A percentile compares a stretch with the other conserved stretches of the same genome.
Evolutionary conservation across 2,113 vertebrate genomes (phyloP).

Genomic region (Leucosticte australis): DNA sequence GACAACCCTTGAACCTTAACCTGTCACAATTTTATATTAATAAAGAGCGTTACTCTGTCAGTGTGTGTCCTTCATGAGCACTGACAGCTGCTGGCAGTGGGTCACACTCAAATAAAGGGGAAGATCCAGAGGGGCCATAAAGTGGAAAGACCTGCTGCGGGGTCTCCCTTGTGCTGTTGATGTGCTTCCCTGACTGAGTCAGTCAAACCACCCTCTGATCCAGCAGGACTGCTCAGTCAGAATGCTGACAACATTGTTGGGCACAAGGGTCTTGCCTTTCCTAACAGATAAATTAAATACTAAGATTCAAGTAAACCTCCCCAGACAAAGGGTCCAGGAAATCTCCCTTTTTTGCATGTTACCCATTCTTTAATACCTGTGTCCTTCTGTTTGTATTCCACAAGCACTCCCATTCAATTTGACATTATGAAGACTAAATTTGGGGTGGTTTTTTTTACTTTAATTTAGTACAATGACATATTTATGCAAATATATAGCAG

Average conservation of each 20-base stretch:
- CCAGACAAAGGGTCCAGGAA: neutral
- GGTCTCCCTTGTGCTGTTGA: too few species aligned
- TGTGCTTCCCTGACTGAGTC: neutral
- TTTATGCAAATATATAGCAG: neutral
- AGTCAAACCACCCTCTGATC: neutral
- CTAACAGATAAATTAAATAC: neutral
- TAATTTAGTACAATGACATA: neutral
- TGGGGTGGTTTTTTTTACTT: neutral
- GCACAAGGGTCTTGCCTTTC: neutral
- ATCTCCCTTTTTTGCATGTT: neutral
- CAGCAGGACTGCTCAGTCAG: neutral
- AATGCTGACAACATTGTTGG: neutral
- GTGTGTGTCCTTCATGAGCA: neutral
- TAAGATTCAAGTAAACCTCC: neutral
- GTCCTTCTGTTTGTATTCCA: neutral
- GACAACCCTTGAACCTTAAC: accelerated
- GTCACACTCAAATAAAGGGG: neutral
- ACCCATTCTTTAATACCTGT: neutral
- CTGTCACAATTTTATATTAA: neutral
- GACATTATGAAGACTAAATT: neutral
- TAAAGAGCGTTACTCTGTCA: neutral
- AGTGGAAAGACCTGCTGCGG: neutral
- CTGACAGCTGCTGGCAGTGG: neutral
- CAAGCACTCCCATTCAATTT: neutral
- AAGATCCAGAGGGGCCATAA: neutral